Evolutionary conservation across 2,888 invertebrate genomes (phyloP).

Genomic region (Anoplius nigerrimus): DNA sequence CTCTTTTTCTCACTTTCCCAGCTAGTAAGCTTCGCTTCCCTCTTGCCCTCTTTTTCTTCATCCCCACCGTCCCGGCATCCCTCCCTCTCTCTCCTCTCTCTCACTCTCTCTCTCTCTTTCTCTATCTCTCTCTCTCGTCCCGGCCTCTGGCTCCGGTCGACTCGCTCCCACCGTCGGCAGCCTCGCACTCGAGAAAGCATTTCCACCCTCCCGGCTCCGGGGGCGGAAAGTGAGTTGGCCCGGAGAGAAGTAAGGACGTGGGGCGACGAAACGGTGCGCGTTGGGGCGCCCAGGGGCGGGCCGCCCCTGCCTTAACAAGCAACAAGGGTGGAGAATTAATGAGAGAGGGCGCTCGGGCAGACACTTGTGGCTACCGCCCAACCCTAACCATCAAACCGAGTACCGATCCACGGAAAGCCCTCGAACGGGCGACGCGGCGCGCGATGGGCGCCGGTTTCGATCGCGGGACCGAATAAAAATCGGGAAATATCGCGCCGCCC

Average conservation of each 20-base stretch:
- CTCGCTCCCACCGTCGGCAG: constrained; percentile 15
- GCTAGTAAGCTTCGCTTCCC: neutral
- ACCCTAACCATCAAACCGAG: constrained; percentile 68
- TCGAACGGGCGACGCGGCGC: constrained; percentile 56
- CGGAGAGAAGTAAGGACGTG: constrained; percentile 56
- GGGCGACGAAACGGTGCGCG: constrained; percentile 42
- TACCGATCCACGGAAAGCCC: constrained; percentile 59
- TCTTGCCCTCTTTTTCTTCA: constrained; percentile 14
- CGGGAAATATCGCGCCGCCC: too few species aligned
- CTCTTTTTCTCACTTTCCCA: constrained; percentile 31
- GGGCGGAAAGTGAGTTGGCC: constrained; percentile 47
- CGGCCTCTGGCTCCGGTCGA: constrained; percentile 8
- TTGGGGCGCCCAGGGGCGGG: constrained; percentile 51
- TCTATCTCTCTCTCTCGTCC: constrained; percentile 1
- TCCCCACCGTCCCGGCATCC: neutral
- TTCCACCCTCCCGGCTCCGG: constrained; percentile 58
- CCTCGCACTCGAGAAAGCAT: constrained; percentile 64
- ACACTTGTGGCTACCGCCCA: constrained; percentile 75
- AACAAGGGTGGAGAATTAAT: constrained; percentile 75
- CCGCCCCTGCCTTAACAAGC: constrained; percentile 72
- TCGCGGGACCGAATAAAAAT: too few species aligned
- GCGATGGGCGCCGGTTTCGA: too few species aligned
- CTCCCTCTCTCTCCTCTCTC: neutral
- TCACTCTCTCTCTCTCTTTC: constrained; percentile 1
- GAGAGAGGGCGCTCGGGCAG: constrained; percentile 74